Evolutionary conservation across 2,797 vertebrate genomes (phyloP), one percentile per base, ranked within the genome.

Genomic region (Dryobates pubescens): DNA sequence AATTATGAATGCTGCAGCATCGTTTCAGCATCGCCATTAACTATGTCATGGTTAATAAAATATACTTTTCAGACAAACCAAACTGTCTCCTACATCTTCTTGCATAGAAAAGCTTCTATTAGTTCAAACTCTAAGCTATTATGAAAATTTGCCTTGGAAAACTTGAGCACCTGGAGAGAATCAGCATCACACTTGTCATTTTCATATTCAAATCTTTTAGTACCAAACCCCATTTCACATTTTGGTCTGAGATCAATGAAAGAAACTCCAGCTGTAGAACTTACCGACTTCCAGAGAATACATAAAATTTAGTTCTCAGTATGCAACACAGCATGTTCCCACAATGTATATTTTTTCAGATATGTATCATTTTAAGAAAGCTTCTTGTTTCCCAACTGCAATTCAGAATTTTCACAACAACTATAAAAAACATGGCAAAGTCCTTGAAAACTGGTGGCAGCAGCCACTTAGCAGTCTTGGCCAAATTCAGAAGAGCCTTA

Each of bases 371-470:
- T 86, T 92, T 57, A 18, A 72, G 73, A 96, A 92, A 88, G 56
- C 67, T 95, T 82, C 92, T 94, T 96, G 91, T 96, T 96, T 96
- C 71, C 95, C 91, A 93, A 95, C 91, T 94, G 77, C 85, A 91
- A 91, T 78, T 79, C 86, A 81, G 81, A 80, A 94, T 84, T 92
- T 96, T 96, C 92, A 93, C 76, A 95, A 86, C 92, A 94, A 76
- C 80, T 73, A 86, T 72, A 92, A 96, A 91, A 96, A 96, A 86
- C 80, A 89, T 89, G 82, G 61, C 80, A 86, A 69, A 95, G 92
- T 95, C 68, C 82, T 71, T 86, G 57, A 83, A 93, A 95, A 91
- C 14, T 26, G 32, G 41, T 93, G 91, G 89, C 93, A 89, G 80
- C 92, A 96, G 88, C 47, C 92, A 58, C 65, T 87, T 94, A 47